Conservation (phyloP, 2,113 vertebrate species). For the Candoia aspera region DNA sequence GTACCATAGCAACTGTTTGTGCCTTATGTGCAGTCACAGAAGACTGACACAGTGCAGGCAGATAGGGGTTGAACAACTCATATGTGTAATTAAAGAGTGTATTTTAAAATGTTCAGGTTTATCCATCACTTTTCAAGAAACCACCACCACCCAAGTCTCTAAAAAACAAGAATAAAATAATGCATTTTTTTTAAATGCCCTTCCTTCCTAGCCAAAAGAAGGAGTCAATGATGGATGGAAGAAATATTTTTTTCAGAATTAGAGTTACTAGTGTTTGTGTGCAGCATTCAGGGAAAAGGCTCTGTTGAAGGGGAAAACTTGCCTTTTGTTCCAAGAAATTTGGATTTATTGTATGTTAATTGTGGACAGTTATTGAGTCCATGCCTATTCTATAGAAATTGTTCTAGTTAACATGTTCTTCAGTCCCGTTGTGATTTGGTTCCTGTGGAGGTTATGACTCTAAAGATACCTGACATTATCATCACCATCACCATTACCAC, state of each 20-base stretch:
- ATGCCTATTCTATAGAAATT: background rate
- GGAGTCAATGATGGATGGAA: background rate
- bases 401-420: background rate
- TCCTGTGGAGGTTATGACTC: background rate
- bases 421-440: background rate
- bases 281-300: background rate
- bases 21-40: background rate
- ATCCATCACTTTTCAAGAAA: background rate
- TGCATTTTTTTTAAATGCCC: background rate
- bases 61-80: background rate
- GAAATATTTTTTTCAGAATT: background rate
- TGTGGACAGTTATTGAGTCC: background rate
- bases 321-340: conserved; percentile 9
- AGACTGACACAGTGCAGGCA: background rate
- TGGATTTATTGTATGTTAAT: background rate
- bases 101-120: background rate
- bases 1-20: conserved; percentile 12
- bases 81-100: background rate
- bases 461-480: background rate
- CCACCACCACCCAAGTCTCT: fast-evolving
- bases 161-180: background rate
- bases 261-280: background rate
- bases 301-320: background rate
- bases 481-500: background rate
- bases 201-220: background rate